phyloP scores from a whole-genome alignment of 2,113 vertebrate genomes.

The Felis catus region F.catus_Fca126_mat1.0 CM031412.1:196806001-196806500 shows the following conservation, averaged over 20 bases:
- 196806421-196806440: no score
- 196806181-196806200: not conserved
- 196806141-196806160: not conserved
- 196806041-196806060: not conserved
- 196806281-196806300: no score
- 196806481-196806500: no score
- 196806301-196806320: no score
- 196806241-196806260: not conserved
- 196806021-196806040: not conserved
- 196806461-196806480: no score
- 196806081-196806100: slow-evolving; percentile 18
- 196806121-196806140: not conserved
- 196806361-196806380: no score
- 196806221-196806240: not conserved
- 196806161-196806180: slow-evolving; percentile 10
- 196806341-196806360: no score
- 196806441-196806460: no score
- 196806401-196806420: no score
- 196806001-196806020: not conserved
- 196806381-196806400: no score
- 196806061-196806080: slow-evolving; percentile 51
- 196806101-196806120: not conserved
- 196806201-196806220: not conserved
- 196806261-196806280: not conserved
- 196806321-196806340: no score